These are phyloP conservation scores for Drosophila obscura DNA, from an alignment of 1,140 invertebrate species.

Conservation along the genomic window DNA sequence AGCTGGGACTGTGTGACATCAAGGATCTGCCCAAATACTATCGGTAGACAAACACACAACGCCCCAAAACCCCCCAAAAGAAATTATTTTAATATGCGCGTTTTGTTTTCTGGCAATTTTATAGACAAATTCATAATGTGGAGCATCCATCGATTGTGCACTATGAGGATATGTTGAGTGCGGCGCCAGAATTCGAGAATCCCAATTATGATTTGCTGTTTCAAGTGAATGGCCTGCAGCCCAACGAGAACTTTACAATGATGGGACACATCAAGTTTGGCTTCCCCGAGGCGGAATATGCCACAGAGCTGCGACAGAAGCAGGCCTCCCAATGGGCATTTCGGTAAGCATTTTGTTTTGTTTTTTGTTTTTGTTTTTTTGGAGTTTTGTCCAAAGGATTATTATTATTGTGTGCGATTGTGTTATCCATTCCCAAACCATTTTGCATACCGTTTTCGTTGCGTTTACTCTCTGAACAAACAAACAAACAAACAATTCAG, in stretches of 20 bases:
- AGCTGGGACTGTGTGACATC: constrained; percentile 92
- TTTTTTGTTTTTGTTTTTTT: too few species aligned
- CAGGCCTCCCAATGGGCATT: constrained; percentile 97
- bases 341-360: constrained; percentile 64
- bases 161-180: constrained; percentile 93
- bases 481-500: constrained; percentile 78
- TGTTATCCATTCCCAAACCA: constrained; percentile 46
- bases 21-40: constrained; percentile 94
- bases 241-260: constrained; percentile 86
- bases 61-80: neutral
- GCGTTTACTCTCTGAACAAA: constrained; percentile 8
- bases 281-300: constrained; percentile 92
- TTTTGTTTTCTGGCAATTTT: neutral
- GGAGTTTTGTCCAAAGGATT: neutral
- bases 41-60: constrained; percentile 87
- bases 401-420: neutral
- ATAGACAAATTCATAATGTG: constrained; percentile 44
- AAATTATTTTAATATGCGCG: neutral
- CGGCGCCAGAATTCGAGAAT: constrained; percentile 94
- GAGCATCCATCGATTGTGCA: constrained; percentile 36
- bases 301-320: constrained; percentile 91
- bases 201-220: constrained; percentile 88
- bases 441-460: constrained; percentile 27
- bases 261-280: constrained; percentile 89
- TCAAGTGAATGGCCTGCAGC: constrained; percentile 68